These are phyloP conservation scores for Trichopoda pennipes DNA, from an alignment of 2,888 invertebrate genomes.

Conservation along the genomic window DNA sequence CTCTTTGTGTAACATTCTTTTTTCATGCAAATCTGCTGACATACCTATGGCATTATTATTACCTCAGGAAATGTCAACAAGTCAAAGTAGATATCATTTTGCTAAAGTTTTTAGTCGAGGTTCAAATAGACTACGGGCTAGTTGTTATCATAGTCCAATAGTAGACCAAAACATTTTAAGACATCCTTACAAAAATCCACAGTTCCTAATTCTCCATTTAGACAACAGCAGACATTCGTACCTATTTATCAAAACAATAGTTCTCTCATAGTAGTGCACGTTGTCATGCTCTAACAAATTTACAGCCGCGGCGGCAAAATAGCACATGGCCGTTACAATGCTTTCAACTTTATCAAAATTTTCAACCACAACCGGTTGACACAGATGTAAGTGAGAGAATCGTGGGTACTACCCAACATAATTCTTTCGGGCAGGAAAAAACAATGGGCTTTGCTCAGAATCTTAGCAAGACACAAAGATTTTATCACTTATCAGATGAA, in stretches of 20 bases:
- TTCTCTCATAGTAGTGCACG: background rate
- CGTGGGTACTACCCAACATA: background rate
- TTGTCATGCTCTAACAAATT: background rate
- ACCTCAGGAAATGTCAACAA: background rate
- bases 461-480: background rate
- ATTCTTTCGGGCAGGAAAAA: background rate
- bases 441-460: background rate
- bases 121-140: background rate
- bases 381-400: background rate
- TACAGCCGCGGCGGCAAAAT: background rate
- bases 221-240: background rate
- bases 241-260: background rate
- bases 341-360: background rate
- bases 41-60: constrained; percentile 4
- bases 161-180: background rate
- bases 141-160: background rate
- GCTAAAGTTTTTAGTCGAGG: background rate
- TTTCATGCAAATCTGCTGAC: constrained; percentile 1
- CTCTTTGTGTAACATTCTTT: constrained; percentile 2
- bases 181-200: background rate
- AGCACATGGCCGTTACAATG: background rate
- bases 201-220: background rate
- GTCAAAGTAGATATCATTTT: constrained; percentile 8
- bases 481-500: background rate
- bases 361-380: background rate